Evolutionary conservation across 2,797 vertebrate species (phyloP), one percentile per base, ranked within the genome.

Genomic region (Synanceia verrucosa): DNA sequence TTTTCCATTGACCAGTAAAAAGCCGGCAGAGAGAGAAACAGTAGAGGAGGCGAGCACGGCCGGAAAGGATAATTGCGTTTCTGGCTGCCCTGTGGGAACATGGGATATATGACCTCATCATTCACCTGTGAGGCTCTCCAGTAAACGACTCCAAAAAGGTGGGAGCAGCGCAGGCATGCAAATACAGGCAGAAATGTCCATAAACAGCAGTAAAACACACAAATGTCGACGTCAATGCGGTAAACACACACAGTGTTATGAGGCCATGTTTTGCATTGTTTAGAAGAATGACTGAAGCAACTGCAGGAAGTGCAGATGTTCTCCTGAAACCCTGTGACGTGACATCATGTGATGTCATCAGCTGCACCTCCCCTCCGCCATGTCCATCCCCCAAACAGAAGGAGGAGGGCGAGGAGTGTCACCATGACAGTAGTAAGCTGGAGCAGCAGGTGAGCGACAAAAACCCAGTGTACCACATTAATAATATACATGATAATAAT

Each of bases 211-310:
- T 28, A 18, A 52, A 65, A 52, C 36, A 44, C 37, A 24, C 60
- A 78, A 41, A 71, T 59, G 10, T 56, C n/a, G 24, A 50, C 33
- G 26, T 52, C 5, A 34, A 55, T 44, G 43, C 7, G 18, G 10
- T 29, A 34, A 50, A 60, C 19, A 16, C 16, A 37, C n/a, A 44
- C 2, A 33, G 16, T 18, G 31, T 53, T 14, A 59, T 9, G 4
- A 16, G 46, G 46, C 6, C 4, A 4, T 39, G 11, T 43, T 65
- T 6, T 56, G 13, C 41, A 6, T 69, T 43, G 31, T 82, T 63
- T 33, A 85, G 85, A 92, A 96, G 93, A 89, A 97, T 97, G 95
- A 95, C 95, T 82, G 96, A 96, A 68, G 91, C 90, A 89, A 93
- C 83, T 60, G 89, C 91, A 86, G 88, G 92, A 79, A 94, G 66